Evolutionary conservation across 1,140 invertebrate species (phyloP).

Genomic region (Dolichoris vasculosae): DNA sequence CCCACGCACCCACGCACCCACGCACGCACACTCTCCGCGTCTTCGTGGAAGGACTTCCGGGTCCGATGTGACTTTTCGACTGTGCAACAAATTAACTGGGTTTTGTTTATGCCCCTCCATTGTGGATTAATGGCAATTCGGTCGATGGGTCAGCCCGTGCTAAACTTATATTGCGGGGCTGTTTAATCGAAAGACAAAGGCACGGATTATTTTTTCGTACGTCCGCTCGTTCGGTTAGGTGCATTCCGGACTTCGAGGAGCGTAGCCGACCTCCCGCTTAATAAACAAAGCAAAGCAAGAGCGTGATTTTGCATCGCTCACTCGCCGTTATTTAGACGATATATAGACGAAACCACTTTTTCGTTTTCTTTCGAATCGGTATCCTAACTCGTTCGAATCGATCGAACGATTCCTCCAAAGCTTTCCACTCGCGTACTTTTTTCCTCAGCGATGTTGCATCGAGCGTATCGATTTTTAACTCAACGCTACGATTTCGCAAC

Average conservation of each 20-base stretch:
- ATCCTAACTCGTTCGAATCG: too few relatives aligned
- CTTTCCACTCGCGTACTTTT: too few relatives aligned
- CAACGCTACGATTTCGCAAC: too few relatives aligned
- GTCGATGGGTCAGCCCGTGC: not conserved
- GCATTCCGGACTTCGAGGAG: not conserved
- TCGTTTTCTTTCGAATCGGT: too few relatives aligned
- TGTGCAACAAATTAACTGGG: constrained; percentile 18
- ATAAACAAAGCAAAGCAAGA: not conserved
- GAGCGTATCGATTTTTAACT: too few relatives aligned
- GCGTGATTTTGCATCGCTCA: not conserved
- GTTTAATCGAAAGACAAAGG: constrained; percentile 12
- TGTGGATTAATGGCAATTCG: constrained; percentile 34
- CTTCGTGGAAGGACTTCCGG: constrained; percentile 11
- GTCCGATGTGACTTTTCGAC: constrained; percentile 31
- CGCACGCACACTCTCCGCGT: not conserved
- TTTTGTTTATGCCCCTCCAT: constrained; percentile 12
- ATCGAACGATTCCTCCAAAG: too few relatives aligned
- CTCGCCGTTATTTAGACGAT: too few relatives aligned
- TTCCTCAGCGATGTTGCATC: too few relatives aligned
- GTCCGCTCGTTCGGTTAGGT: not conserved
- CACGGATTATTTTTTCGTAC: not conserved
- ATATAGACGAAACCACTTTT: too few relatives aligned
- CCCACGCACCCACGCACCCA: not conserved
- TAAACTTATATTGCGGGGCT: constrained; percentile 3
- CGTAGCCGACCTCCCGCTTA: not conserved